A percentile compares a stretch with the other conserved stretches of the same genome.
phyloP scores from a whole-genome alignment of 92 coral and sea anemone species.

The Heliopora coerulea region DNA sequence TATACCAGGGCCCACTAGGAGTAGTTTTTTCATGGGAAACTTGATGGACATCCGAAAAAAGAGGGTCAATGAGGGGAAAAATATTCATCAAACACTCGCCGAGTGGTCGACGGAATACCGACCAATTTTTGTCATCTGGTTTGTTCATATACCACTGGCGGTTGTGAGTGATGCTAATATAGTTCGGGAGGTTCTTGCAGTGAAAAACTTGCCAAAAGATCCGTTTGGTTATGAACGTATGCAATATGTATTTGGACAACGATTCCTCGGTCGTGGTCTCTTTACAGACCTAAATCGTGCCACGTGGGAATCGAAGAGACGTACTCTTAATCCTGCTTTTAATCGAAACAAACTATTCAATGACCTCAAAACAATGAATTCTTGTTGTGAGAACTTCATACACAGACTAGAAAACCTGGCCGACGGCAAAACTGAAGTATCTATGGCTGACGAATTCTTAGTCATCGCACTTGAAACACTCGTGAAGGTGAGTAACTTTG shows the following conservation, averaged over 20 bases:
- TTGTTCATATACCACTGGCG: slow-evolving; percentile 71
- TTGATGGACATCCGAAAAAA: slow-evolving; percentile 59
- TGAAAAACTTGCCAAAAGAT: slow-evolving; percentile 68
- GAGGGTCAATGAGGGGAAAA: slow-evolving; percentile 52
- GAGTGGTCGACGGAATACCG: slow-evolving; percentile 64
- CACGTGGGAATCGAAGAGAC: slow-evolving; percentile 66
- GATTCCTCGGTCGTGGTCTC: slow-evolving; percentile 75
- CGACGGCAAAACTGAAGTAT: slow-evolving; percentile 72
- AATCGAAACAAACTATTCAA: slow-evolving; percentile 52
- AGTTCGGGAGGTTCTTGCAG: slow-evolving; percentile 76
- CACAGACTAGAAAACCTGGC: slow-evolving; percentile 64
- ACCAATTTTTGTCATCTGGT: slow-evolving; percentile 88
- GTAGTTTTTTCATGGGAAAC: slow-evolving; percentile 74
- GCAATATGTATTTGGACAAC: slow-evolving; percentile 71
- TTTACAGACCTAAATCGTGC: slow-evolving; percentile 63
- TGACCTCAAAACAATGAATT: slow-evolving; percentile 56
- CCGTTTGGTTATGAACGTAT: slow-evolving; percentile 80
- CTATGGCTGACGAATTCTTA: slow-evolving; percentile 83
- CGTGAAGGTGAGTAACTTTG: slow-evolving; percentile 79
- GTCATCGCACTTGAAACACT: slow-evolving; percentile 68
- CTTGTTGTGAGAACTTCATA: slow-evolving; percentile 71
- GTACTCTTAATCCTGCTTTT: slow-evolving; percentile 63
- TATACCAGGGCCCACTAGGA: slow-evolving; percentile 77
- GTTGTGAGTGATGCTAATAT: slow-evolving; percentile 70
- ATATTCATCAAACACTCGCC: slow-evolving; percentile 79